A percentile compares a stretch with the other conserved stretches of the same genome.
These are phyloP conservation scores for Ictalurus punctatus DNA, from an alignment of 2,113 vertebrate genomes.

Conservation along the genomic window DNA sequence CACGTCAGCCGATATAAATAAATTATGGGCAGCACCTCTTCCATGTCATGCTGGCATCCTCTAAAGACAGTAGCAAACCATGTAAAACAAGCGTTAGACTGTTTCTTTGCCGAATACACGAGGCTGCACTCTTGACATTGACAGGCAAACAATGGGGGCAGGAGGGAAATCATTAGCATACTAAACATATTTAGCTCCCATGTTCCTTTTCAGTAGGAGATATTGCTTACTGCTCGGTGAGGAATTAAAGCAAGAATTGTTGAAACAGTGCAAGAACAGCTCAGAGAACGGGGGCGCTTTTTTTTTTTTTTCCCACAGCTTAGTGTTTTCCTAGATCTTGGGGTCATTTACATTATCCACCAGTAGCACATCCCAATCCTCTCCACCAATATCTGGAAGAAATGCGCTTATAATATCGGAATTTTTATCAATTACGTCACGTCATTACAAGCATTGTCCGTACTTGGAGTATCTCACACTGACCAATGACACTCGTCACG, in stretches of 20 bases:
- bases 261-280: not conserved
- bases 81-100: conserved; percentile 42
- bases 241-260: conserved; percentile 4
- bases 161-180: conserved; percentile 24
- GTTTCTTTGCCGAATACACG: conserved; percentile 37
- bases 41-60: conserved; percentile 43
- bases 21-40: conserved; percentile 31
- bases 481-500: not conserved
- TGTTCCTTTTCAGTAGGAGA: not conserved
- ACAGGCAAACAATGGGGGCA: conserved; percentile 12
- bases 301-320: not conserved
- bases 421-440: not conserved
- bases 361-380: not conserved
- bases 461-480: not conserved
- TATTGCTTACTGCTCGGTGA: conserved; percentile 19
- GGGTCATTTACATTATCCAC: not conserved
- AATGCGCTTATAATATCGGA: not conserved
- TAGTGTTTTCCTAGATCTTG: not conserved
- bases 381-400: no score
- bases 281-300: not conserved
- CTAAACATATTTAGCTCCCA: conserved; percentile 10
- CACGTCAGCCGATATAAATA: conserved; percentile 35
- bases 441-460: not conserved
- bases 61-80: conserved; percentile 24
- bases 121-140: conserved; percentile 31